A percentile compares a stretch with the other conserved stretches of the same genome.
These are phyloP conservation scores for Pseudopipra pipra DNA, from an alignment of 2,113 vertebrate species.

Conservation along the genomic window DNA sequence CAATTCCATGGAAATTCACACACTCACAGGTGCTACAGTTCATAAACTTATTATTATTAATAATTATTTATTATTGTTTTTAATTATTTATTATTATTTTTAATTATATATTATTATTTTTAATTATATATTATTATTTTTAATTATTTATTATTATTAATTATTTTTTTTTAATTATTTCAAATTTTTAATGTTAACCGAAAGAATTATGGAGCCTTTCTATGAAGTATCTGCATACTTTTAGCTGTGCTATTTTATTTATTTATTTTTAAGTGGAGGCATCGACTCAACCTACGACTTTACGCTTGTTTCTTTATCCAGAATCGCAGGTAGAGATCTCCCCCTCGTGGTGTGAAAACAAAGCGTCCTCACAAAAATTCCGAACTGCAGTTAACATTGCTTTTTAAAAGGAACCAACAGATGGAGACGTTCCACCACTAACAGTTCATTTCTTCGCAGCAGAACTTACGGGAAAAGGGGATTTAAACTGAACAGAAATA, in stretches of 20 bases:
- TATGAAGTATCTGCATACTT: neutral
- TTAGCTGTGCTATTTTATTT: no score
- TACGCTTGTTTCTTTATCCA: rapidly evolving
- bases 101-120: no score
- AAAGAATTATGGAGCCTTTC: neutral
- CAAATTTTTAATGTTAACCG: neutral
- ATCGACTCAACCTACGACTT: neutral
- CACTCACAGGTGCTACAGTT: neutral
- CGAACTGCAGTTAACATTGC: rapidly evolving
- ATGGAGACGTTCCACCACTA: neutral
- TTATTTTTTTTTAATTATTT: no score
- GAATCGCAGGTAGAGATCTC: neutral
- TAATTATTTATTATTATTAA: no score
- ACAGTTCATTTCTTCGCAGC: neutral
- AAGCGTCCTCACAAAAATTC: neutral
- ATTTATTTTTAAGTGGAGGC: neutral
- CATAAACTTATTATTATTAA: neutral
- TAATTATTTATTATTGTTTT: no score
- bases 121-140: neutral
- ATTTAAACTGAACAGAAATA: neutral
- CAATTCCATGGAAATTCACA: neutral
- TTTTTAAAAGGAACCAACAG: neutral
- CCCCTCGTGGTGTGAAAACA: neutral
- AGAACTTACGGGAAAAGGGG: neutral
- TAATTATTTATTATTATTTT: no score